These are phyloP conservation scores for Montipora efflorescens DNA, from an alignment of 64 coral and sea anemone genomes.

Conservation along the genomic window DNA sequence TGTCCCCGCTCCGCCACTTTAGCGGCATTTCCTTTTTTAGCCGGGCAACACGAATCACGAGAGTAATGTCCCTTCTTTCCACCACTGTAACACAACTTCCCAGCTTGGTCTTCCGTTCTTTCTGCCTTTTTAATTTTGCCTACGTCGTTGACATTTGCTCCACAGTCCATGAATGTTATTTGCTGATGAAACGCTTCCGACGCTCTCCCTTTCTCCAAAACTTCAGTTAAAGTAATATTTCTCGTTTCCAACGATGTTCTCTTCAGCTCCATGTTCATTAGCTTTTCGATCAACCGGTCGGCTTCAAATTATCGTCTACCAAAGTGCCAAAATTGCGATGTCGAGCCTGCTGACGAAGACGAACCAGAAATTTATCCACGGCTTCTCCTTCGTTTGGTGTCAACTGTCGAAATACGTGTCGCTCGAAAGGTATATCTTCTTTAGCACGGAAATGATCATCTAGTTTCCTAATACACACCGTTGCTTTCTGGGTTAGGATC, in stretches of 20 bases:
- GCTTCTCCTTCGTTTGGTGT: conserved; percentile 26
- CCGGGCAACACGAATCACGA: conserved; percentile 62
- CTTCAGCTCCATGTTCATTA: conserved; percentile 54
- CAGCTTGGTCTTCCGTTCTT: neutral
- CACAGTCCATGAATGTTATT: conserved; percentile 46
- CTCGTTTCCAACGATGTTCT: conserved; percentile 50
- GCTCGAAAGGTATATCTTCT: conserved; percentile 46
- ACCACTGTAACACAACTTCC: conserved; percentile 60
- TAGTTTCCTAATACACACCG: conserved; percentile 38
- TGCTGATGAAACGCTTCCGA: conserved; percentile 50
- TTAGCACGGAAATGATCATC: neutral
- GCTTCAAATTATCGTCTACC: conserved; percentile 44
- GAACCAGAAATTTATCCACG: conserved; percentile 30
- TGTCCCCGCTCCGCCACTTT: too few species aligned
- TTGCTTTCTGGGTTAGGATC: conserved; percentile 6
- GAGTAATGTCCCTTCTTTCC: neutral
- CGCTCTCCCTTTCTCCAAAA: conserved; percentile 59
- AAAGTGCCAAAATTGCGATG: conserved; percentile 49
- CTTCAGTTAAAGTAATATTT: conserved; percentile 57
- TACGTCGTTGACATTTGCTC: conserved; percentile 1
- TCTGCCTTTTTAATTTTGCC: neutral
- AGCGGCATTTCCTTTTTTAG: too few species aligned
- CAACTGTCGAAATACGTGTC: conserved; percentile 53
- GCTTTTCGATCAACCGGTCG: conserved; percentile 52
- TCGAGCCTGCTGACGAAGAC: conserved; percentile 43